phyloP scores from a whole-genome alignment of 2,113 vertebrate species.

The Cochlearius cochlearius region DNA sequence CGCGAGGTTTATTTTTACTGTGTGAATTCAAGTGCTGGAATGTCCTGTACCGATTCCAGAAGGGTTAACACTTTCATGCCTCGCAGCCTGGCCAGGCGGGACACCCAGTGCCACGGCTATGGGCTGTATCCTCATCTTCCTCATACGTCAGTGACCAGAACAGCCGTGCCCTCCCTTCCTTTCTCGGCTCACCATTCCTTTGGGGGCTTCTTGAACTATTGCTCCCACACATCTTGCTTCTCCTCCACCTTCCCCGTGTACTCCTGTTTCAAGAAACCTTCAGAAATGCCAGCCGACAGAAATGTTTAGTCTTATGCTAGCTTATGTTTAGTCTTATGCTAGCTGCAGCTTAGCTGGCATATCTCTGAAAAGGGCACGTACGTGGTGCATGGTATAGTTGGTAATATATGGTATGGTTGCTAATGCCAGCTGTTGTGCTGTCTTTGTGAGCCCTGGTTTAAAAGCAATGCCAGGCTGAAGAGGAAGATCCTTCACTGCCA shows the following conservation, averaged over 20 bases:
- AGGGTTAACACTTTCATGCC: not conserved
- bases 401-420: not conserved
- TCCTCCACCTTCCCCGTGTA: not conserved
- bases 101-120: not conserved
- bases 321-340: not conserved
- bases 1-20: conserved; percentile 13
- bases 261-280: not conserved
- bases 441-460: not conserved
- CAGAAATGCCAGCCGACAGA: not conserved
- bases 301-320: not conserved
- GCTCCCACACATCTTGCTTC: not conserved
- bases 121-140: not conserved
- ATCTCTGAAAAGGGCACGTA: not conserved
- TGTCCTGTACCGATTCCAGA: not conserved
- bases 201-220: not conserved
- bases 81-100: not conserved
- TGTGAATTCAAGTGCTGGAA: conserved; percentile 6
- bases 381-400: not conserved
- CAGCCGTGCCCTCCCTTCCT: not conserved
- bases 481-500: not conserved
- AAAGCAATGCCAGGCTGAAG: not conserved
- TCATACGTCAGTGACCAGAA: not conserved
- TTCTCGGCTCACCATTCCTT: not conserved
- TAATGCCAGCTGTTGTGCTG: not conserved
- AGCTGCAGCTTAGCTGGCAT: not conserved